phyloP scores from a whole-genome alignment of 2,113 vertebrate species.

The Cepphus grylle region DNA sequence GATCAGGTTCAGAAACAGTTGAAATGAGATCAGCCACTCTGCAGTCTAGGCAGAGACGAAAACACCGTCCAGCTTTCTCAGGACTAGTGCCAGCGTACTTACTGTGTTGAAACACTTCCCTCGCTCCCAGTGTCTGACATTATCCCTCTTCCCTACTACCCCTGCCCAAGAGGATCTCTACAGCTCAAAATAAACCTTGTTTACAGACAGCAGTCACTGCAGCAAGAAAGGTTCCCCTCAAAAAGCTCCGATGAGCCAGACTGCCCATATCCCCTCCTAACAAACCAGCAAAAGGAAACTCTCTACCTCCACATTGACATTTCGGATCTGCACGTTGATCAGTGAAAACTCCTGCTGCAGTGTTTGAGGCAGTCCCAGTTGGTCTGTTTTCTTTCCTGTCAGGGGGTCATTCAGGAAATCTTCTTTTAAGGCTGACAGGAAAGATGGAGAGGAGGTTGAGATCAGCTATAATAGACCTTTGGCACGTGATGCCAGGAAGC shows the following conservation, averaged over 20 bases:
- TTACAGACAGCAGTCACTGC: not conserved
- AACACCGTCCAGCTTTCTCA: not conserved
- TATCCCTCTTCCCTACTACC: not conserved
- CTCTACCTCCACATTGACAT: constrained; percentile 94
- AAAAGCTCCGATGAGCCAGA: not conserved
- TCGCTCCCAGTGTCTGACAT: not conserved
- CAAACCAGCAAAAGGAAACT: not conserved
- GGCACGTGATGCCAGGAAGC: not conserved
- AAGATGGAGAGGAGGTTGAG: not conserved
- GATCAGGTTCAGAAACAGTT: not conserved
- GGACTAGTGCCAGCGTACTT: not conserved
- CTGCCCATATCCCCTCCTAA: not conserved
- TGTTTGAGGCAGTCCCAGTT: constrained; percentile 86
- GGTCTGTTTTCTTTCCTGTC: constrained; percentile 77
- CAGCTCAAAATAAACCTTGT: not conserved
- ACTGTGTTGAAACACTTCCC: not conserved
- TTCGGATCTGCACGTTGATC: constrained; percentile 97
- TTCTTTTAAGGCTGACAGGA: constrained; percentile 78
- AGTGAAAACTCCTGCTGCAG: constrained; percentile 98
- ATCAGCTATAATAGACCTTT: not conserved
- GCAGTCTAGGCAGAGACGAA: not conserved
- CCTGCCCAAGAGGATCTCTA: not conserved
- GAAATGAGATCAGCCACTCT: not conserved
- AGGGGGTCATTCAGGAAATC: constrained; percentile 65
- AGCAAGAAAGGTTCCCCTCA: not conserved